Percentiles rank a stretch among this genome's conserved stretches.
phyloP scores from a whole-genome alignment of 2,888 invertebrate genomes.

The Drosophila colorata region DNA sequence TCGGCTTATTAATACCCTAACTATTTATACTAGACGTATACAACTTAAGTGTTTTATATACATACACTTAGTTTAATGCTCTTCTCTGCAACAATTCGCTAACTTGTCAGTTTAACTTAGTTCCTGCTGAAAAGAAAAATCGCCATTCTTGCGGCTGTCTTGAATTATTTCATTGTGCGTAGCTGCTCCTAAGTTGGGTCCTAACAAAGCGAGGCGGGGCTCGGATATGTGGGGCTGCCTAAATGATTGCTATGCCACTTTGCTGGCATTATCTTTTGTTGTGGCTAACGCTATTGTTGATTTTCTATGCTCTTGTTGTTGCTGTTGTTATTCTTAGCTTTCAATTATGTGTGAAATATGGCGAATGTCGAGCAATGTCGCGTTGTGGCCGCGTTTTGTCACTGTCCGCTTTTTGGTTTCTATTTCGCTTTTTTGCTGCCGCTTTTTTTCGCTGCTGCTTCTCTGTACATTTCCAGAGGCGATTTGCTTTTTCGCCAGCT shows the following conservation, averaged over 20 bases:
- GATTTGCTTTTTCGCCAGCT: constrained; percentile 33
- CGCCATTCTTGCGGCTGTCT: neutral
- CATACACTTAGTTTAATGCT: neutral
- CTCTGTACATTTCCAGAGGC: constrained; percentile 16
- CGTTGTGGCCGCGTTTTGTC: constrained; percentile 27
- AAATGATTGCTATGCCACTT: constrained; percentile 22
- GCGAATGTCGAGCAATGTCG: constrained; percentile 36
- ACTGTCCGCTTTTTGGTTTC: constrained; percentile 28
- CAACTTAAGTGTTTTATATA: neutral
- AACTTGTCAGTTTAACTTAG: neutral
- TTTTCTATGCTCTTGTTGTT: constrained; percentile 3
- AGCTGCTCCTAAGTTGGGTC: neutral
- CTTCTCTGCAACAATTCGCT: neutral
- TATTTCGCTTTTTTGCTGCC: constrained; percentile 5
- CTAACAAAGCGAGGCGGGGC: no score
- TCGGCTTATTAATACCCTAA: neutral
- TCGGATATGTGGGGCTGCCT: neutral
- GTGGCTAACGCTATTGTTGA: constrained; percentile 3
- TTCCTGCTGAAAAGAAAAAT: neutral
- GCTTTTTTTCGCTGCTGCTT: neutral
- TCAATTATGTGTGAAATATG: constrained; percentile 60
- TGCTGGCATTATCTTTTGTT: constrained; percentile 25
- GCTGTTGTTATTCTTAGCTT: constrained; percentile 23
- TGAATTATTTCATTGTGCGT: constrained; percentile 23
- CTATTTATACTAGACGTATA: neutral